Evolutionary conservation across 2,113 vertebrate species (phyloP).

Genomic region (Oreotrochilus melanogaster): DNA sequence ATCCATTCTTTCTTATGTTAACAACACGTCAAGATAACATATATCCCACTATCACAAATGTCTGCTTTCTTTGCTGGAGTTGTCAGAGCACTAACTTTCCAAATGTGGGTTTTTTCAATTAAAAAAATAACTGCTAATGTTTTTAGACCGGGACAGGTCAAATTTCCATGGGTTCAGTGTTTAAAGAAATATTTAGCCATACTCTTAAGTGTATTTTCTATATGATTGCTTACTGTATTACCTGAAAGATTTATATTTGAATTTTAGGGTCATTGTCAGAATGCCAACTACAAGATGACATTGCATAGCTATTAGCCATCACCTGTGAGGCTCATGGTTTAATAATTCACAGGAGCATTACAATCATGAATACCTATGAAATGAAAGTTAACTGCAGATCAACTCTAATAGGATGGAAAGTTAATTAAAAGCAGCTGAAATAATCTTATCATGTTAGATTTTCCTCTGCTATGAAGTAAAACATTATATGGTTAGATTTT

Average conservation of each 20-base stretch:
- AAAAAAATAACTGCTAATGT: background rate
- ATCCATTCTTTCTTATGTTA: background rate
- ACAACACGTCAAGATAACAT: background rate
- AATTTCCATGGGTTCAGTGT: background rate
- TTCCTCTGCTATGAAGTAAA: constrained; percentile 57
- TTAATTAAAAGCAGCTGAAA: constrained; percentile 79
- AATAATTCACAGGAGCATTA: constrained; percentile 67
- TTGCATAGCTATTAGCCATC: constrained; percentile 26
- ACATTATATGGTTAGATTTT: constrained; percentile 39
- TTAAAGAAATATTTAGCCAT: background rate
- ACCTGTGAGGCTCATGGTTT: constrained; percentile 28
- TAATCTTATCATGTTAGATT: constrained; percentile 68
- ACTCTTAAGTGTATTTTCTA: background rate
- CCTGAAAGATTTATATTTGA: constrained; percentile 1
- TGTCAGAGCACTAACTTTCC: background rate
- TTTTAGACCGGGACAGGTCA: background rate
- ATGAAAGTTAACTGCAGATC: constrained; percentile 75
- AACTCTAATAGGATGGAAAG: constrained; percentile 73
- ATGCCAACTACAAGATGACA: constrained; percentile 20
- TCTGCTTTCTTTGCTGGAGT: background rate
- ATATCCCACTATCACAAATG: background rate
- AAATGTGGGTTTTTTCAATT: background rate
- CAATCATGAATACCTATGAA: constrained; percentile 74
- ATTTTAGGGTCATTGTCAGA: background rate
- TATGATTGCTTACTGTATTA: background rate